phyloP scores from a whole-genome alignment of 2,888 invertebrate genomes.

The Ophraella communa region DNA sequence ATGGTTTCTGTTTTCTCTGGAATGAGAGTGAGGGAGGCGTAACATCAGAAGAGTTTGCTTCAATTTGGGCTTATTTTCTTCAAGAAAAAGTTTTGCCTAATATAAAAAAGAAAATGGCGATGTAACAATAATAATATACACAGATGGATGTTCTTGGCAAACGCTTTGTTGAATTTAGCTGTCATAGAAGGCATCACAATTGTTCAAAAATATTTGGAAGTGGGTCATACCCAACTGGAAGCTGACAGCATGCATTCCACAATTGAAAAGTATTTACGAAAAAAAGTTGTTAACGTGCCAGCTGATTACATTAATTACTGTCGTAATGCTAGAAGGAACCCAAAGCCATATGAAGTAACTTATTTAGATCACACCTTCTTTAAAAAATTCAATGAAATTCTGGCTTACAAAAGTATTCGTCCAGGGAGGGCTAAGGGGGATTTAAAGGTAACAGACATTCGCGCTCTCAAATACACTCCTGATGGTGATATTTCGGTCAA shows the following conservation, averaged over 20 bases:
- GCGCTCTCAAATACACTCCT: too few species aligned
- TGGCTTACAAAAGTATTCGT: conserved; percentile 14
- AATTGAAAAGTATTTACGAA: conserved; percentile 25
- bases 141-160: conserved; percentile 27
- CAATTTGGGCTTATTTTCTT: neutral
- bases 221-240: conserved; percentile 31
- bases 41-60: neutral
- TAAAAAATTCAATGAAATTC: conserved; percentile 13
- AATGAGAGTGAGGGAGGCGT: conserved; percentile 6
- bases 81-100: neutral
- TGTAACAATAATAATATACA: neutral
- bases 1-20: conserved; percentile 12
- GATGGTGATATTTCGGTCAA: neutral
- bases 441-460: neutral
- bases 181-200: conserved; percentile 25
- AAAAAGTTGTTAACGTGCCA: conserved; percentile 26
- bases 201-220: conserved; percentile 31
- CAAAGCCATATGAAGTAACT: conserved; percentile 16
- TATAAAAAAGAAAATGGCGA: neutral
- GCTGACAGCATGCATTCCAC: conserved; percentile 26
- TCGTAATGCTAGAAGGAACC: neutral
- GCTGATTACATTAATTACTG: conserved; percentile 23
- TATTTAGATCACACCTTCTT: conserved; percentile 17
- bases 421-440: conserved; percentile 20
- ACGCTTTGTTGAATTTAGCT: conserved; percentile 27